These are phyloP conservation scores for Stomatorhinus walkeri DNA, from an alignment of 2,797 vertebrate genomes.

Conservation along the genomic window DNA sequence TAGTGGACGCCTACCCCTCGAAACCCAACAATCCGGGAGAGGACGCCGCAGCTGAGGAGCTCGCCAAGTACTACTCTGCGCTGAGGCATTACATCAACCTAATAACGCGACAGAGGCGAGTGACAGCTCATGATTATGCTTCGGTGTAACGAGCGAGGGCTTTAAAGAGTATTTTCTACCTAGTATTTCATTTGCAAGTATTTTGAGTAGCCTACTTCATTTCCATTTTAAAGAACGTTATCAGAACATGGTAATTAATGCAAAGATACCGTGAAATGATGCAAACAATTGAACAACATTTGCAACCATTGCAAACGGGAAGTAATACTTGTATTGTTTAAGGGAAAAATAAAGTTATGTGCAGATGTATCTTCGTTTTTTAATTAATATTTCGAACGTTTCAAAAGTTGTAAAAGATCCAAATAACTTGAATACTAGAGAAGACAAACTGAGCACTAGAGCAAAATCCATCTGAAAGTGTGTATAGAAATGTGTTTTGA, in stretches of 20 bases:
- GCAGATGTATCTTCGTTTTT: neutral
- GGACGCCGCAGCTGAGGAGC: slow-evolving; percentile 85
- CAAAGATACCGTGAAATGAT: neutral
- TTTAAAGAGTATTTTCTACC: neutral
- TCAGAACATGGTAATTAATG: neutral
- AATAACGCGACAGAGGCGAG: slow-evolving; percentile 94
- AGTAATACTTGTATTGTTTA: neutral
- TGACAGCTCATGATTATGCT: neutral
- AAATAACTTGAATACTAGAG: neutral
- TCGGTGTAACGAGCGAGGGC: neutral
- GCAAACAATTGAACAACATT: neutral
- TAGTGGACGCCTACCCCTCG: slow-evolving; percentile 86
- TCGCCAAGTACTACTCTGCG: slow-evolving; percentile 95
- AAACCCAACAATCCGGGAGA: slow-evolving; percentile 93
- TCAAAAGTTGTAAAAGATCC: neutral
- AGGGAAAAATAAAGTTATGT: neutral
- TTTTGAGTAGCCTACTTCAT: neutral
- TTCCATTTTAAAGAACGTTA: neutral
- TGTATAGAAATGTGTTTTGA: neutral
- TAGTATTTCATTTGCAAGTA: neutral
- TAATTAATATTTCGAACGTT: neutral
- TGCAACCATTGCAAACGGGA: neutral
- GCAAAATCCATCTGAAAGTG: neutral
- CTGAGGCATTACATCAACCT: slow-evolving; percentile 98
- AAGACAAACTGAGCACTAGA: neutral